phyloP scores from a whole-genome alignment of 2,888 invertebrate genomes.

The Erebia aethiops region DNA sequence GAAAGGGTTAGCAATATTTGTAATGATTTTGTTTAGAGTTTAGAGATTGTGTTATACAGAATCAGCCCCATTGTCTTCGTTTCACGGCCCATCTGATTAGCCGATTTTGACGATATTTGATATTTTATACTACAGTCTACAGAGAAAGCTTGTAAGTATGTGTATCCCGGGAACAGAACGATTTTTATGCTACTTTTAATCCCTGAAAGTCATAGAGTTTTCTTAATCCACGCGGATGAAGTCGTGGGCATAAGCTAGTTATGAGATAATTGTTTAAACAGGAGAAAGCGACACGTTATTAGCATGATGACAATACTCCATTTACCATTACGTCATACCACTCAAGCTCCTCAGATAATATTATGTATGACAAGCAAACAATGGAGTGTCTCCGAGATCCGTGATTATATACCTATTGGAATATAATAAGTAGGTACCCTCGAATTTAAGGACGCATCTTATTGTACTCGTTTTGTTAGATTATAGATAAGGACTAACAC shows the following conservation, averaged over 20 bases:
- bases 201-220: too few relatives aligned
- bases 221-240: too few relatives aligned
- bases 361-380: conserved; percentile 30
- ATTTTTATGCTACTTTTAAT: too few relatives aligned
- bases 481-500: neutral
- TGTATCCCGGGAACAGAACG: too few relatives aligned
- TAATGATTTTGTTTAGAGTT: too few relatives aligned
- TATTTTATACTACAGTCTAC: too few relatives aligned
- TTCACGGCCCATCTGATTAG: too few relatives aligned
- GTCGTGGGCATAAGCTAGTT: neutral
- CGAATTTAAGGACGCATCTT: conserved; percentile 7
- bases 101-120: too few relatives aligned
- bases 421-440: neutral
- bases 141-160: too few relatives aligned
- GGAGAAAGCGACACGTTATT: conserved; percentile 63
- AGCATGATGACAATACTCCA: conserved; percentile 55
- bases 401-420: conserved; percentile 18
- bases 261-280: conserved; percentile 38
- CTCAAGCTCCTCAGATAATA: conserved; percentile 25
- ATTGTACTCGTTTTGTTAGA: neutral
- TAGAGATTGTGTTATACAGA: too few relatives aligned
- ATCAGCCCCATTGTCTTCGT: too few relatives aligned
- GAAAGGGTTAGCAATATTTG: too few relatives aligned
- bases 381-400: conserved; percentile 14
- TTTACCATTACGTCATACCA: conserved; percentile 51